These are phyloP conservation scores for Lepus europaeus DNA, from an alignment of 2,113 vertebrate genomes.

Conservation along the genomic window DNA sequence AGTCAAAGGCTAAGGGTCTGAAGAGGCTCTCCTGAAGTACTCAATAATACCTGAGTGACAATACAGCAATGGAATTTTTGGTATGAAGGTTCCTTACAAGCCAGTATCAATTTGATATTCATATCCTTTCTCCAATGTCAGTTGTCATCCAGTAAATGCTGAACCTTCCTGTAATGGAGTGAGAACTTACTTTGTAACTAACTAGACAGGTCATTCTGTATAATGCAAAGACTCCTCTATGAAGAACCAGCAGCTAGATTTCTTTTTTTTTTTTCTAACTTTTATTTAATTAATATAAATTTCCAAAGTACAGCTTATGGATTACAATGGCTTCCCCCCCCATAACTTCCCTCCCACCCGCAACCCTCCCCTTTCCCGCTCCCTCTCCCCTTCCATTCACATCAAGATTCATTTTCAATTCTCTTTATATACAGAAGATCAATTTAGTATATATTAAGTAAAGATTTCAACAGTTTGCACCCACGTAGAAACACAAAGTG, in stretches of 20 bases:
- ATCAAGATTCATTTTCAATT: too few relatives aligned
- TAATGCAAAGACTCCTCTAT: neutral
- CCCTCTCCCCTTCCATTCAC: too few relatives aligned
- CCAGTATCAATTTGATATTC: neutral
- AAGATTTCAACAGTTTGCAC: too few relatives aligned
- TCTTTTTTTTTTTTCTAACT: neutral
- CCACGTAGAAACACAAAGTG: too few relatives aligned
- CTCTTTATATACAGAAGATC: too few relatives aligned
- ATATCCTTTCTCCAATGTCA: neutral
- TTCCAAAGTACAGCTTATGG: too few relatives aligned
- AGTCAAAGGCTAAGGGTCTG: constrained; percentile 10
- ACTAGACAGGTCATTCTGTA: neutral
- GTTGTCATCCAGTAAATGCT: neutral
- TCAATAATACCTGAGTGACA: constrained; percentile 34
- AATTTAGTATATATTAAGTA: too few relatives aligned
- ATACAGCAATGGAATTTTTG: neutral
- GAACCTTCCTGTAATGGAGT: neutral
- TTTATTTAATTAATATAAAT: too few relatives aligned
- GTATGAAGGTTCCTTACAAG: neutral
- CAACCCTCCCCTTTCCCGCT: too few relatives aligned
- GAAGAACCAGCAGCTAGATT: neutral
- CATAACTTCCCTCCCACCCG: too few relatives aligned
- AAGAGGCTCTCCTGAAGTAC: neutral
- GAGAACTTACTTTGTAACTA: neutral
- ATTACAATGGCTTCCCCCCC: too few relatives aligned